Percentiles rank a stretch among this genome's conserved stretches.
These are phyloP conservation scores for Gopherus evgoodei DNA, from an alignment of 2,113 vertebrate species.

Conservation along the genomic window DNA sequence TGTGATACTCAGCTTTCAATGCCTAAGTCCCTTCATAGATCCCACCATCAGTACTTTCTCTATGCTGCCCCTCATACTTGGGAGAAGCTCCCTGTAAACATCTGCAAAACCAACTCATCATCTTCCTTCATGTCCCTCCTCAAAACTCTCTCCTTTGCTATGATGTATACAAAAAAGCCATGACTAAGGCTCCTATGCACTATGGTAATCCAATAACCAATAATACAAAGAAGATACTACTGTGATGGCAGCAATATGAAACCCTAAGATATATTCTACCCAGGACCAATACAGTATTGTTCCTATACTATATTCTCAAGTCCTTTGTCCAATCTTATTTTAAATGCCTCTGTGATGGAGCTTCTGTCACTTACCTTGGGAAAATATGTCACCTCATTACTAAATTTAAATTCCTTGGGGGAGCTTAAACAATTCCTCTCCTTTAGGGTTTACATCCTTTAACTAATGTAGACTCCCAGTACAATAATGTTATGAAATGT, in stretches of 20 bases:
- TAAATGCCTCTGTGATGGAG: background rate
- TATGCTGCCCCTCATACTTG: too few species aligned
- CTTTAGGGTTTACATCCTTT: background rate
- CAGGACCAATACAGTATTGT: background rate
- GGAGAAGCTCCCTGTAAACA: too few species aligned
- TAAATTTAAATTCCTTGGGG: background rate
- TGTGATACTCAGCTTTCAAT: too few species aligned
- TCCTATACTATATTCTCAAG: background rate
- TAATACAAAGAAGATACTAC: background rate
- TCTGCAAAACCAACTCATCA: too few species aligned
- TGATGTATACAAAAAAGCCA: too few species aligned
- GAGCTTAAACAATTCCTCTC: background rate
- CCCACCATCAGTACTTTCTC: too few species aligned
- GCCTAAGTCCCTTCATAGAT: too few species aligned
- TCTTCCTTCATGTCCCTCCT: too few species aligned
- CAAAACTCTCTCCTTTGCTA: too few species aligned
- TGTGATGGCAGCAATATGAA: background rate
- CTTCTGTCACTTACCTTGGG: background rate
- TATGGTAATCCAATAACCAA: too few species aligned
- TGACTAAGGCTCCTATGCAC: too few species aligned
- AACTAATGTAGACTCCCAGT: background rate
- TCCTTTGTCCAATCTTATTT: background rate
- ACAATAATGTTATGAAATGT: background rate
- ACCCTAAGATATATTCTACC: background rate
- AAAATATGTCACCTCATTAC: background rate